Percentiles rank a stretch among this genome's conserved stretches.
Evolutionary conservation across 2,888 invertebrate species (phyloP).

Genomic region (Anodontia alba): DNA sequence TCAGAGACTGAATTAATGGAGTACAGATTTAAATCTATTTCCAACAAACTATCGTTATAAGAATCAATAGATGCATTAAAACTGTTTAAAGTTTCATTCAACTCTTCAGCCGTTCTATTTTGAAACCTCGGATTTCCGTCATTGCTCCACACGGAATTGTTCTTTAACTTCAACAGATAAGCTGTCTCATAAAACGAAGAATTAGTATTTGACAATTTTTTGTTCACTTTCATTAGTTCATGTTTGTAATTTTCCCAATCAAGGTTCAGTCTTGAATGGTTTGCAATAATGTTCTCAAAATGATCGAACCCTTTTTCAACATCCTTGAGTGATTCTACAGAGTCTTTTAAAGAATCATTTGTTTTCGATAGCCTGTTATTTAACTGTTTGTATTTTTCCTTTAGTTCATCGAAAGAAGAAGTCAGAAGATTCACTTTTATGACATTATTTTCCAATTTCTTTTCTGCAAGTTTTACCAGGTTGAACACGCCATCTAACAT

Average conservation of each 20-base stretch:
- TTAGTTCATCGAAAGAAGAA: conserved; percentile 26
- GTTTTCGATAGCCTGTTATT: neutral
- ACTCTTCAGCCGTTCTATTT: neutral
- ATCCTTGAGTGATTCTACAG: neutral
- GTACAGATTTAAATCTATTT: conserved; percentile 5
- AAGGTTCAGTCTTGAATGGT: neutral
- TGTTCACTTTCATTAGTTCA: neutral
- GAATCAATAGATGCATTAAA: conserved; percentile 29
- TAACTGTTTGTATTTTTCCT: neutral
- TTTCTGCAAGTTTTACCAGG: neutral
- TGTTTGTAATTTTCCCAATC: neutral
- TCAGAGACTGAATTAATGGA: conserved; percentile 6
- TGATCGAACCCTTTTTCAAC: neutral
- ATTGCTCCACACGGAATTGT: conserved; percentile 25
- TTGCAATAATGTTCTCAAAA: neutral
- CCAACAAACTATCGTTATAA: conserved; percentile 19
- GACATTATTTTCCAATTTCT: conserved; percentile 10
- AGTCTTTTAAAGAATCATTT: neutral
- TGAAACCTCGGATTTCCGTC: conserved; percentile 25
- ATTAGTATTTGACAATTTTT: neutral
- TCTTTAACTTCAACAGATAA: neutral
- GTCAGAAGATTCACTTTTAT: conserved; percentile 37
- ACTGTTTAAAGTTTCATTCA: conserved; percentile 17
- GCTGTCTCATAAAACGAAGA: neutral
- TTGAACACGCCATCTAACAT: neutral